Evolutionary conservation across 2,113 vertebrate species (phyloP).

Genomic region (Otis tarda): DNA sequence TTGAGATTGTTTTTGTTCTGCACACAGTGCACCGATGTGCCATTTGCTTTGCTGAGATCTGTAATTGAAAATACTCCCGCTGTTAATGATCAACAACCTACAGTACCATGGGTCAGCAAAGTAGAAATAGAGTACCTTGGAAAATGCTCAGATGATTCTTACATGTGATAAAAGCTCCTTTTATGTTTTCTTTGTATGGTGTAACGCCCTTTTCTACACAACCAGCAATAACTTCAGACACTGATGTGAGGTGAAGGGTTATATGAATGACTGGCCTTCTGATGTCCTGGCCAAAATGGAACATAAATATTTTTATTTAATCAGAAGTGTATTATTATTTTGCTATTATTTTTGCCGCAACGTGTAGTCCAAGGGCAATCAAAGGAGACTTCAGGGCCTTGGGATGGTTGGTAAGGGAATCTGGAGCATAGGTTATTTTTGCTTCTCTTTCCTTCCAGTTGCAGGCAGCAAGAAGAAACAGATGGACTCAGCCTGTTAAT

Average conservation of each 20-base stretch:
- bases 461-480: not conserved
- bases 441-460: not conserved
- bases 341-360: not conserved
- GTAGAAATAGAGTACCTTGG: not conserved
- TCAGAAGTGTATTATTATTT: not conserved
- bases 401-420: not conserved
- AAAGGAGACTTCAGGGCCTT: not conserved
- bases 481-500: not conserved
- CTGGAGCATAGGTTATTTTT: not conserved
- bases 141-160: not conserved
- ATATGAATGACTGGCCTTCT: not conserved
- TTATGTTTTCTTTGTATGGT: not conserved
- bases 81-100: not conserved
- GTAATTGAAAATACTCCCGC: not conserved
- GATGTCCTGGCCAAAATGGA: not conserved
- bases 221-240: not conserved
- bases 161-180: not conserved
- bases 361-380: not conserved
- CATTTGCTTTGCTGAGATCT: constrained; percentile 20
- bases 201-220: not conserved
- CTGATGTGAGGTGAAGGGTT: not conserved
- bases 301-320: not conserved
- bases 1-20: not conserved
- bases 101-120: not conserved
- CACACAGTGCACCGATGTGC: not conserved